A percentile compares a stretch with the other conserved stretches of the same genome.
These are phyloP conservation scores for Corythaeola cristata DNA, from an alignment of 2,113 vertebrate species.

Conservation along the genomic window DNA sequence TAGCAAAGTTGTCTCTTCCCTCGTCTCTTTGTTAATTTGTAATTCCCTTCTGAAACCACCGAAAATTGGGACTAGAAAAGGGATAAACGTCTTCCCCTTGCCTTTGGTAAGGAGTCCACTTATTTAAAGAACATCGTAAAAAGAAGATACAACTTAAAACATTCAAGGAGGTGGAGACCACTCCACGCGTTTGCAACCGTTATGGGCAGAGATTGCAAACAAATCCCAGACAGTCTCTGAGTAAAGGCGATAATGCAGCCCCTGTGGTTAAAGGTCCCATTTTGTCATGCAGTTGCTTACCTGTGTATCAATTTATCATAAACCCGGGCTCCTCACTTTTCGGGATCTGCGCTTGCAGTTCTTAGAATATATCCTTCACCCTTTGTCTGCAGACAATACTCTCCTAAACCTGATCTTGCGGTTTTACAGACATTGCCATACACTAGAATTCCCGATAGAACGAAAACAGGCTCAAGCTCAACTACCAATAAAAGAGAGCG, in stretches of 20 bases:
- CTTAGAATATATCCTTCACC: constrained; percentile 93
- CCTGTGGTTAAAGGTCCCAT: constrained; percentile 89
- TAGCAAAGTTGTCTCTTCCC: constrained; percentile 74
- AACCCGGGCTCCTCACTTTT: constrained; percentile 85
- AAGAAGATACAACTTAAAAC: constrained; percentile 44
- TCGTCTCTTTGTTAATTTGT: constrained; percentile 58
- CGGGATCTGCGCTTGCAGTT: constrained; percentile 85
- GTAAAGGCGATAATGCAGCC: constrained; percentile 80
- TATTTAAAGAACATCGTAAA: constrained; percentile 65
- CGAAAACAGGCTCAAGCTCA: constrained; percentile 90
- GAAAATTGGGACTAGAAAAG: constrained; percentile 41
- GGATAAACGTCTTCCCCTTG: constrained; percentile 71
- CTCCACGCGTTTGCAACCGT: constrained; percentile 79
- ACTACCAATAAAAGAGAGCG: constrained; percentile 96
- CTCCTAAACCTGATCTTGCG: constrained; percentile 99
- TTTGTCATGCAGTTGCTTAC: constrained; percentile 97
- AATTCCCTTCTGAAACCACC: constrained; percentile 66
- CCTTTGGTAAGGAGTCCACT: constrained; percentile 70
- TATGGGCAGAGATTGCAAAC: constrained; percentile 82
- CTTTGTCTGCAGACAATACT: constrained; percentile 97
- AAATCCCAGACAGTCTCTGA: constrained; percentile 85
- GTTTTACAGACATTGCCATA: constrained; percentile 96
- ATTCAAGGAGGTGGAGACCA: constrained; percentile 61
- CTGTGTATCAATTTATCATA: constrained; percentile 98
- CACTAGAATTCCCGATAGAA: constrained; percentile 99